A percentile compares a stretch with the other conserved stretches of the same genome.
Evolutionary conservation across 2,888 invertebrate genomes (phyloP).

Genomic region (Periphyllus acericola): DNA sequence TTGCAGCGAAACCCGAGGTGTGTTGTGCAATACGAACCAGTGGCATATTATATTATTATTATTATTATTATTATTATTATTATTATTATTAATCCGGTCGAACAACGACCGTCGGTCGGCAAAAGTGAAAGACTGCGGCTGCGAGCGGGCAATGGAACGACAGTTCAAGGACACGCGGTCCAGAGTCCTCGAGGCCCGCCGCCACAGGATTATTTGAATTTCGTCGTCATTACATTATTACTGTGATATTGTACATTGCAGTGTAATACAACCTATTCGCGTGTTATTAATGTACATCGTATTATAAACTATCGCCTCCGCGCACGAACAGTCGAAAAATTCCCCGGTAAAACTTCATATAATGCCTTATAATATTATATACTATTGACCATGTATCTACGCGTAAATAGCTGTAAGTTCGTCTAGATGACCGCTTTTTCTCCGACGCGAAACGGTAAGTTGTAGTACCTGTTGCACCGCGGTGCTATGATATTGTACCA

Average conservation of each 20-base stretch:
- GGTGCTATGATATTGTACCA: too few relatives aligned
- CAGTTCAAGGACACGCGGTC: slow-evolving; percentile 16
- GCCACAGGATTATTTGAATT: background rate
- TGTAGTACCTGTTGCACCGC: too few relatives aligned
- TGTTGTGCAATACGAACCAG: background rate
- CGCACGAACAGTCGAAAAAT: background rate
- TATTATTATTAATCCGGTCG: slow-evolving; percentile 31
- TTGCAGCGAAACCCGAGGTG: slow-evolving; percentile 11
- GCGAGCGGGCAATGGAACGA: background rate
- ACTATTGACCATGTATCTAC: too few relatives aligned
- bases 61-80: too few relatives aligned
- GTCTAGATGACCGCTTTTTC: too few relatives aligned
- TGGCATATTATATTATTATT: background rate
- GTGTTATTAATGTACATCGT: background rate
- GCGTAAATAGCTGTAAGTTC: too few relatives aligned
- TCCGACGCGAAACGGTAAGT: too few relatives aligned
- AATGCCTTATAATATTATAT: too few relatives aligned
- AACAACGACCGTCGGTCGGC: background rate
- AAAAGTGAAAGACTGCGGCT: slow-evolving; percentile 35
- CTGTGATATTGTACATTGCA: background rate
- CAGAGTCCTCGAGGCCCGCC: background rate
- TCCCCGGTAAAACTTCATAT: background rate
- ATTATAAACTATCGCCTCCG: background rate
- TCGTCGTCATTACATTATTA: background rate
- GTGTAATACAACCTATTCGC: background rate